Base-by-base conservation (phyloP, 2,888 invertebrate species). In the Disparrhopalites patrizii region DNA sequence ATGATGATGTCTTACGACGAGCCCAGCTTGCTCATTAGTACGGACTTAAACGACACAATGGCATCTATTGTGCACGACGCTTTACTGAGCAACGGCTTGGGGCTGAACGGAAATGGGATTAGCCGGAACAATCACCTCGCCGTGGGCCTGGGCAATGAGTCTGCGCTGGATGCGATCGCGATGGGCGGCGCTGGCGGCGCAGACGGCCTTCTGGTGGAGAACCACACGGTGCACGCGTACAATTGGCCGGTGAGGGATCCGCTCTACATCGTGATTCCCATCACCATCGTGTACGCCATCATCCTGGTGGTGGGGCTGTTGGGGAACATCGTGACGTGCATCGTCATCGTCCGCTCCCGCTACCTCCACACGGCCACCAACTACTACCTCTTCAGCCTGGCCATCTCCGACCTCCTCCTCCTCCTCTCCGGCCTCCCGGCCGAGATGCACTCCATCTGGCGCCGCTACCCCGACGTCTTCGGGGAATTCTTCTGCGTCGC, bases 361-460 rank as follows among this genome's bases (percentile, higher is more conserved):
- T 80, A 81, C 76, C 81, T 83, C 80, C 81, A 81, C 73, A 82
- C 82, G 1, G 80, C 81, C 15, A 83, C 82, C 31, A 83, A 83
- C 74, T 82, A 79, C 75, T 83, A 83, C 73, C 77, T 83, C 18
- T 81, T 82, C 76, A 63, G 79, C 69, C 73, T 82, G 69, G 80
- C 82, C 40, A 77, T 92, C 68, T 91, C 91, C 1, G 93, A 93
- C 79, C 83, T 93, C 38, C 80, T 92, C 27, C 81, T 92, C 18
- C 80, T 92, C 18, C 79, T 90, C 0, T 85, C 89, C 69, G 93
- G 92, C 0, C 85, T 92, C 76, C 92, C 92, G 0, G 87, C 87
- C 73, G 93, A 93, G 74, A 77, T 81, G 50, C 80, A 80, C 70
- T 70, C 68, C 8, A 71, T 76, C 3, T 77, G 76, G 77, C 52